Evolutionary conservation across 1,140 invertebrate species (phyloP), one percentile per base, ranked within the genome.

Genomic region (Bombus ignitus): DNA sequence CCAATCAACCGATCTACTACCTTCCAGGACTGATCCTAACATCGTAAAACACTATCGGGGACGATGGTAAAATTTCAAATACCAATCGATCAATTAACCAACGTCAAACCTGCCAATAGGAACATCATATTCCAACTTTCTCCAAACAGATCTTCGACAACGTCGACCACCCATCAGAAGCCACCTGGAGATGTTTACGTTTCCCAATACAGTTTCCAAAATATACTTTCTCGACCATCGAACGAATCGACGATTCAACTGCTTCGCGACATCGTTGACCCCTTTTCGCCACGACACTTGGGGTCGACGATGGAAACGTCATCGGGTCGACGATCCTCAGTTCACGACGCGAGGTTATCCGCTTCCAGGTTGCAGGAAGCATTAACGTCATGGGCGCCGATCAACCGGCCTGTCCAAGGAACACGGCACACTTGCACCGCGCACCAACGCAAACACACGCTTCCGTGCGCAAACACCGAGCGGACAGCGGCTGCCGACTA

Each of bases 361-460:
- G 82, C 88, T 87, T 70, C 81, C 88, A 79, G 77, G 81, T 39
- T 87, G 83, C 75, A 76, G 70, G 83, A 65, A 87, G 87, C 78
- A 73, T 87, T 81, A 84, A 84, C 86, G 81, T 87, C 81, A 66
- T 77, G 47, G 72, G n/a, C 59, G 18, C 22, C 78, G 73, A 75
- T 88, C 83, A 81, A 77, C n/a, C 77, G 22, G 44, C 77, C 84
- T 83, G 79, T 86, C 80, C 53, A 86, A 75, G 62, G 44, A 59
- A 73, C 74, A 77, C 85, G 78, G 57, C 71, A 81, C 37, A 85
- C 83, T 81, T 85, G 70, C 71, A 57, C 59, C 71, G 25, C 10
- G 71, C 35, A 44, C 42, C 37, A 68, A 86, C 80, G 66, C 84
- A 35, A 57, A 73, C 84, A 53, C 80, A 76, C 80, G 73, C 80